Evolutionary conservation across 2,888 invertebrate genomes (phyloP).

Genomic region (Fissipunctia ypsillon): DNA sequence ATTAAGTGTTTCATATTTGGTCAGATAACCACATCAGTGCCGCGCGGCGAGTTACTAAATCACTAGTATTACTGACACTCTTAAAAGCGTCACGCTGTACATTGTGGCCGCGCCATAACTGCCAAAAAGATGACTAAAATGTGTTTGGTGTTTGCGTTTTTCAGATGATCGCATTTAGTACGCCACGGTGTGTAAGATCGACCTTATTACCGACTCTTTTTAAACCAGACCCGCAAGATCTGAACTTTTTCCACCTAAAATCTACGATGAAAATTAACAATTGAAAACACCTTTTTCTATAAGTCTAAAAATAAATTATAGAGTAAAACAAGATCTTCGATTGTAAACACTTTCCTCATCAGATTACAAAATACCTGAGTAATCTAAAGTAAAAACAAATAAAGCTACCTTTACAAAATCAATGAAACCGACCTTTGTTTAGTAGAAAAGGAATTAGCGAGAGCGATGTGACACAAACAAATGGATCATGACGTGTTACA

Average conservation of each 20-base stretch:
- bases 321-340: constrained; percentile 1
- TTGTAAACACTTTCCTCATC: constrained; percentile 3
- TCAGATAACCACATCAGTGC: constrained; percentile 72
- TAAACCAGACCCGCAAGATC: neutral
- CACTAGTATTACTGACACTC: neutral
- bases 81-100: constrained; percentile 30
- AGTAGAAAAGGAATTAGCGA: constrained; percentile 63
- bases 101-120: neutral
- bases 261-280: neutral
- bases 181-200: neutral
- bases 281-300: neutral
- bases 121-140: neutral
- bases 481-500: constrained; percentile 49
- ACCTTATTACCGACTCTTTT: no score
- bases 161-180: neutral
- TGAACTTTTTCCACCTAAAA: neutral
- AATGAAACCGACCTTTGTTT: constrained; percentile 61
- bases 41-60: constrained; percentile 66
- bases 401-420: constrained; percentile 53
- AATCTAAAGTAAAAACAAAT: constrained; percentile 36
- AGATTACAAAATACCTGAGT: constrained; percentile 24
- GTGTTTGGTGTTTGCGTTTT: no score
- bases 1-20: neutral
- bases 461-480: constrained; percentile 61
- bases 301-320: neutral